Evolutionary conservation across 2,888 invertebrate species (phyloP).

Genomic region (Rutpela maculata): DNA sequence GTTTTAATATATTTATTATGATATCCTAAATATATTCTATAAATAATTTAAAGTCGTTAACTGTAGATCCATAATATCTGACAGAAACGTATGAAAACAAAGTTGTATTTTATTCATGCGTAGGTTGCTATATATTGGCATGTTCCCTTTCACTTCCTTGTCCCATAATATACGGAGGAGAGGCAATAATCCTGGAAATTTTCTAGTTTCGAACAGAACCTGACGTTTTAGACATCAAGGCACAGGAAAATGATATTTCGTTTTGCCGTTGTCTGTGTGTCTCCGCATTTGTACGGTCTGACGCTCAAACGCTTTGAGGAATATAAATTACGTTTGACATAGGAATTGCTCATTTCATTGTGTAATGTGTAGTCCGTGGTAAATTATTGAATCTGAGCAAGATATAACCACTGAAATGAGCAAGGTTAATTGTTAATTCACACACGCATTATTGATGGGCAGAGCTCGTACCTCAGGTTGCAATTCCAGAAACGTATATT

Average conservation of each 20-base stretch:
- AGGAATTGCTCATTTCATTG: neutral
- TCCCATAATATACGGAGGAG: neutral
- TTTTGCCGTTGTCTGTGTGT: neutral
- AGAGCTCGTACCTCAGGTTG: too few relatives aligned
- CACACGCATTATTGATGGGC: too few relatives aligned
- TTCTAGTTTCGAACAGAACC: neutral
- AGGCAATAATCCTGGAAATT: neutral
- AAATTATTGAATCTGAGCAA: too few relatives aligned
- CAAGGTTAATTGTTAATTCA: too few relatives aligned
- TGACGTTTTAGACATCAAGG: slow-evolving; percentile 2
- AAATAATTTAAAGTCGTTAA: slow-evolving; percentile 1
- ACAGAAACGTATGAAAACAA: neutral
- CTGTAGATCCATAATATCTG: neutral
- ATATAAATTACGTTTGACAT: neutral
- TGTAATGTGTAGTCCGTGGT: too few relatives aligned
- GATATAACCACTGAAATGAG: too few relatives aligned
- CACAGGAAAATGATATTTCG: slow-evolving; percentile 1
- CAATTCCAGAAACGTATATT: too few relatives aligned
- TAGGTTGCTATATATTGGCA: slow-evolving; percentile 3
- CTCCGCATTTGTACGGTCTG: neutral
- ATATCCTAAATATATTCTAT: slow-evolving; percentile 2
- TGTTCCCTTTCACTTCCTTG: slow-evolving; percentile 1
- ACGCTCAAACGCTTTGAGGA: neutral
- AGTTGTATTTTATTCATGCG: slow-evolving; percentile 4
- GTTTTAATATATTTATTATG: neutral